Conservation (phyloP, 2,888 invertebrate species). For the Lymantria dispar region DNA sequence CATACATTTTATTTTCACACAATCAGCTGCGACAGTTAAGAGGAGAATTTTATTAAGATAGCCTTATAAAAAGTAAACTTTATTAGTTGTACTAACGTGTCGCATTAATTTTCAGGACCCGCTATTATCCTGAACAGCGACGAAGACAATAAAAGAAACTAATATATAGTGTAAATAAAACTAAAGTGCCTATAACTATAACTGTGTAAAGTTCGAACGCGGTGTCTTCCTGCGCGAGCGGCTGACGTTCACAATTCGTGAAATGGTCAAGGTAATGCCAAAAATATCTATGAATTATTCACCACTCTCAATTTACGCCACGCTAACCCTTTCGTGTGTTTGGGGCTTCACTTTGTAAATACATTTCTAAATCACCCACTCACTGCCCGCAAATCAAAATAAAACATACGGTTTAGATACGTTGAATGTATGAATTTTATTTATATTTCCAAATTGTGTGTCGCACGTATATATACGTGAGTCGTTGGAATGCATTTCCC, state of each 20-base stretch:
- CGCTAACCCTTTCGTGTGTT: conserved; percentile 74
- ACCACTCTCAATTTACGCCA: conserved; percentile 65
- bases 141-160: conserved; percentile 66
- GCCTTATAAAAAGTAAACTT: conserved; percentile 24
- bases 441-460: conserved; percentile 52
- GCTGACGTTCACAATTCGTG: conserved; percentile 68
- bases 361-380: conserved; percentile 69
- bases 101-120: conserved; percentile 72
- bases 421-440: conserved; percentile 47
- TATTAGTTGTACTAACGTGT: conserved; percentile 44
- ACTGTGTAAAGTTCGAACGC: conserved; percentile 51
- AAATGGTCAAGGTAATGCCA: conserved; percentile 80
- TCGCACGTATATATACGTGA: conserved; percentile 39
- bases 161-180: conserved; percentile 51
- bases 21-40: no score
- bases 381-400: conserved; percentile 51
- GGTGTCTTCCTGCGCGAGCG: conserved; percentile 51
- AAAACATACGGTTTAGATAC: conserved; percentile 46
- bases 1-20: no score
- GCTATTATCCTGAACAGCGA: conserved; percentile 72
- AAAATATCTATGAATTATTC: conserved; percentile 69
- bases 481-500: conserved; percentile 8
- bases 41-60: no score
- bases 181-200: conserved; percentile 57
- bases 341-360: conserved; percentile 74